Base-by-base conservation (phyloP, 2,797 vertebrate genomes). In the Neomorphus geoffroyi region DNA sequence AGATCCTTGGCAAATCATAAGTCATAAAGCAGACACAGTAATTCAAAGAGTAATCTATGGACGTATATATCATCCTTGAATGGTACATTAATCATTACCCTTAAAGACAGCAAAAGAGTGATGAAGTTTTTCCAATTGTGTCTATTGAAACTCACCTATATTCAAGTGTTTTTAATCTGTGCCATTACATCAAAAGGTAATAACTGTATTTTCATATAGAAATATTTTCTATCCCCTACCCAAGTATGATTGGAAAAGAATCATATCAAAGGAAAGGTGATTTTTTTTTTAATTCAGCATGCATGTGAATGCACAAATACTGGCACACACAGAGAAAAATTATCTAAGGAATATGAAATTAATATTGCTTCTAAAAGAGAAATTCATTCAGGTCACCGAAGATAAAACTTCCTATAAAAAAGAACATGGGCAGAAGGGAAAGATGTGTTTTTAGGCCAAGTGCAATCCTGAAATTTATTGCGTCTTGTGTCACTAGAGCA, bases 41-140 rank as follows among this genome's bases (percentile, higher is more conserved):
- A 98, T 98, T 98, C 97, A 94, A 95, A 97, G 50, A 65, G 97
- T 98, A 98, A 99, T 98, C 98, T 98, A 97, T 97, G 96, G 96
- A 96, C 98, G 98, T 98, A 98, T 98, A 97, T 97, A 98, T 99
- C 98, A 99, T 98, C 94, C 89, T 94, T 96, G 96, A 98, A 97
- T 90, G 97, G 96, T 97, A 97, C 98, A 98, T 99, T 98, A 98
- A 99, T 99, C 99, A 98, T 97, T 82, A 70, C 66, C 27, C 84
- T 97, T 97, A 96, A 97, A 96, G 96, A 97, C 93, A 97, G 93
- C 88, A 79, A 81, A 96, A 96, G 89, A 96, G 50, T 85, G 87
- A 96, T 97, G 93, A 97, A 91, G 70, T 96, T 98, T 98, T 98
- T 96, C 94, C 98, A 98, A 96, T 98, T 97, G 96, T 97, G 81